Evolutionary conservation across 2,888 invertebrate species (phyloP), one percentile per base, ranked within the genome.

Genomic region (Eurytoma californica): DNA sequence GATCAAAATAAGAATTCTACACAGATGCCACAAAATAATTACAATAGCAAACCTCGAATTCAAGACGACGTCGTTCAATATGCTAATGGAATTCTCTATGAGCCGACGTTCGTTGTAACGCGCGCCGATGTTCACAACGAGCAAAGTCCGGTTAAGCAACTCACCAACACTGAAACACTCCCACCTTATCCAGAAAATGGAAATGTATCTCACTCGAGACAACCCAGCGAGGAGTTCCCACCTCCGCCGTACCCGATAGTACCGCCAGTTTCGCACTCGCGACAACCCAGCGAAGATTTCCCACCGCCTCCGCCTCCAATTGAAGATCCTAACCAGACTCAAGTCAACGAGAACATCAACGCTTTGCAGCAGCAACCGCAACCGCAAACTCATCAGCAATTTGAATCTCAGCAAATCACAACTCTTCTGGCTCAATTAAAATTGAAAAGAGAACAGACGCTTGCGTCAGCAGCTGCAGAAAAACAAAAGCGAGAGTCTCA

Each of bases 241-340:
- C 91, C 91, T 3, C 96, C 96, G 0, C 96, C 96, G 0, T 96
- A 96, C 87, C 96, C 96, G 1, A 95, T 95, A 85, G 92, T 94
- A 83, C 93, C 93, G 83, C 95, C 96, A 0, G 94, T 93, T 0
- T 93, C 94, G 74, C 97, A 97, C 89, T 97, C 96, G 2, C 92
- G 97, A 67, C 97, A 97, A 89, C 94, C 95, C 0, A 97, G 96
- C 88, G 96, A 96, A 90, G 97, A 97, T 85, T 97, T 97, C 85
- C 97, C 97, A 67, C 96, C 96, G 5, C 96, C 96, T n/a, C 97
- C 97, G 0, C 94, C 95, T 0, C 95, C 95, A 0, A 92, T 95
- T 66, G 95, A 95, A 82, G 91, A 95, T 81, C 93, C 93, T 28
- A 93, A 93, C 0, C 90, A 80, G 49, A 66, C 57, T 73, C 80